A percentile compares a stretch with the other conserved stretches of the same genome.
Evolutionary conservation across 2,888 invertebrate species (phyloP).

Genomic region (Chloroclystis v-ata): DNA sequence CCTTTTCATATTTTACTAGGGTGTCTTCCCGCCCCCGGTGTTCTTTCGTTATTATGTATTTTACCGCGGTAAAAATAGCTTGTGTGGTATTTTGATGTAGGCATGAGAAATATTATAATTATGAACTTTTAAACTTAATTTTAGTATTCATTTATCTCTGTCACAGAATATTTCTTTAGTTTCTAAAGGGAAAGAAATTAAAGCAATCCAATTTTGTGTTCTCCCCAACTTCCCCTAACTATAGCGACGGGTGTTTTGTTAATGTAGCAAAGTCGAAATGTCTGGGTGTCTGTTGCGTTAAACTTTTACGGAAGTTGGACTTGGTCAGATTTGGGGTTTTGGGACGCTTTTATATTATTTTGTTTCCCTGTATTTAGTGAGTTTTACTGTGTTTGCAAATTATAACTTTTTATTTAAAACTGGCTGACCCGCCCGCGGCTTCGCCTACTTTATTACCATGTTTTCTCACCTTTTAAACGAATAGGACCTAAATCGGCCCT

Average conservation of each 20-base stretch:
- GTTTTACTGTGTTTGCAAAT: conserved; percentile 1
- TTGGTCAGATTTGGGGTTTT: conserved; percentile 28
- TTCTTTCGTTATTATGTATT: too few species aligned
- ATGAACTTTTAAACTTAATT: too few species aligned
- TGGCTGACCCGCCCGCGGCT: too few species aligned
- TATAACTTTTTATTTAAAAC: too few species aligned
- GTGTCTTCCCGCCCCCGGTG: too few species aligned
- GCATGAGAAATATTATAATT: too few species aligned
- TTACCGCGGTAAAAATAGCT: too few species aligned
- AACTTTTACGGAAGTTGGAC: conserved; percentile 30
- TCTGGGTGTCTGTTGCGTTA: conserved; percentile 23
- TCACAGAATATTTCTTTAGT: background rate
- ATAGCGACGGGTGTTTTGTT: conserved; percentile 18
- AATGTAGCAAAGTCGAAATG: conserved; percentile 24
- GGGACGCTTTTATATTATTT: conserved; percentile 19
- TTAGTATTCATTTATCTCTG: too few species aligned
- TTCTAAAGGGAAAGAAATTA: background rate
- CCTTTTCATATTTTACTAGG: background rate
- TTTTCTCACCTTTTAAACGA: too few species aligned
- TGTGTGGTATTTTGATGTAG: too few species aligned
- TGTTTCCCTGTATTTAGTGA: conserved; percentile 25
- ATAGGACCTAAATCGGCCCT: too few species aligned
- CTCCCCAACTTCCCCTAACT: conserved; percentile 17
- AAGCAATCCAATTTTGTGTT: conserved; percentile 1
- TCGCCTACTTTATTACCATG: too few species aligned